Conservation (phyloP, 2,113 vertebrate genomes). For the Leptobrachium ailaonicum region DNA sequence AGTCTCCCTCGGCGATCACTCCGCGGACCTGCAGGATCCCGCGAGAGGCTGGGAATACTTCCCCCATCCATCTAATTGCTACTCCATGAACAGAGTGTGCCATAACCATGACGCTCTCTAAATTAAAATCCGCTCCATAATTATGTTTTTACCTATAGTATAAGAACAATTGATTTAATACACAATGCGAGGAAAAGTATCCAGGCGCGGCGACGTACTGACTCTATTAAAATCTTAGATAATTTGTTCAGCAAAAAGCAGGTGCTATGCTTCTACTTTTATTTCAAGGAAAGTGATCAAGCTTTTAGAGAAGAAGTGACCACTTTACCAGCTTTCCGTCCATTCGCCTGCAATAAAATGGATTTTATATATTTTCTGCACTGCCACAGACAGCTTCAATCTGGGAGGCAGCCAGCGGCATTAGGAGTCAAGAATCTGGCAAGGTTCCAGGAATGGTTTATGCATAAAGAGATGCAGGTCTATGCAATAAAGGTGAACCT, state of each 20-base stretch:
- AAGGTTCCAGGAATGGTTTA: neutral
- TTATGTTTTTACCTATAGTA: neutral
- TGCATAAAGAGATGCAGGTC: slow-evolving; percentile 5
- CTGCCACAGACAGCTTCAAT: neutral
- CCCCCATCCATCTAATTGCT: no score
- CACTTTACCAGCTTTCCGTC: slow-evolving; percentile 18
- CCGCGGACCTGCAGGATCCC: no score
- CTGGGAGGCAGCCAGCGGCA: slow-evolving; percentile 24
- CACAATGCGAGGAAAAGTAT: neutral
- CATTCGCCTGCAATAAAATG: slow-evolving; percentile 27
- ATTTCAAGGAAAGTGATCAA: slow-evolving; percentile 15
- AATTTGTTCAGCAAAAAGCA: slow-evolving; percentile 10
- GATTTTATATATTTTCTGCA: slow-evolving; percentile 5
- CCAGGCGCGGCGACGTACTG: neutral
- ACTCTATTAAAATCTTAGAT: slow-evolving; percentile 16
- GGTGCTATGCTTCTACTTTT: slow-evolving; percentile 13
- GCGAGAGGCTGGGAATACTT: no score
- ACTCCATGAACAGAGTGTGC: no score
- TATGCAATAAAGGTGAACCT: no score
- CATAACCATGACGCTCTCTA: neutral
- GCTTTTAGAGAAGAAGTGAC: neutral
- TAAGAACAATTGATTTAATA: slow-evolving; percentile 11
- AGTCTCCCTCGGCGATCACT: no score
- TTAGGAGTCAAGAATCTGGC: neutral
- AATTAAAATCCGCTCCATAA: neutral